phyloP scores from a whole-genome alignment of 2,797 vertebrate species.

The Triplophysa yarkandensis region DNA sequence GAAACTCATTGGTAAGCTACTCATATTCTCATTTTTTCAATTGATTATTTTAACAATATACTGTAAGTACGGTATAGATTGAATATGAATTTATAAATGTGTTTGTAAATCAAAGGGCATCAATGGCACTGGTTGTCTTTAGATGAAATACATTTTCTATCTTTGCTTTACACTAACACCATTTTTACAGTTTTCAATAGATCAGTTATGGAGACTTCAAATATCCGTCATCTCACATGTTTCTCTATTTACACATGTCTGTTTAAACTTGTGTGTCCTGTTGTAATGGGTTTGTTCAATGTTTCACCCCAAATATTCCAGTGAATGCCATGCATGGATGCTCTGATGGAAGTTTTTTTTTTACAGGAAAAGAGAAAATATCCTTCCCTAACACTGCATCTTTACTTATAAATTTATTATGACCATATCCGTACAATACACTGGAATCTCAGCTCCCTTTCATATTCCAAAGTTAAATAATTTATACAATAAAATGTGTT shows the following conservation, averaged over 20 bases:
- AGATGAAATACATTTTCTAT: too few species aligned
- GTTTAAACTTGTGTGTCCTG: neutral
- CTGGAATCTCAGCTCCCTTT: constrained; percentile 70
- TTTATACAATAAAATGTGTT: constrained; percentile 70
- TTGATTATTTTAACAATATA: too few species aligned
- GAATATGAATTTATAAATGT: too few species aligned
- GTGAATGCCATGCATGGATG: constrained; percentile 19
- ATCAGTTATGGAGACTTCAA: too few species aligned
- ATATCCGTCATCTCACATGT: too few species aligned
- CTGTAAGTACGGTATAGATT: too few species aligned
- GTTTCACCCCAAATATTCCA: constrained; percentile 15
- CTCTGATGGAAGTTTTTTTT: constrained; percentile 48
- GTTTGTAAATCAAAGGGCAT: too few species aligned
- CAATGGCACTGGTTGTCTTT: too few species aligned
- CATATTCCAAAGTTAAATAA: constrained; percentile 68
- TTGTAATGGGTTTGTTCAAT: constrained; percentile 15
- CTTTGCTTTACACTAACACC: too few species aligned
- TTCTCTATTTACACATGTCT: neutral
- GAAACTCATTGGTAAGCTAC: too few species aligned
- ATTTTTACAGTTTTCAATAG: too few species aligned
- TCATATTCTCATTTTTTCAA: too few species aligned
- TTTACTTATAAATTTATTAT: constrained; percentile 73
- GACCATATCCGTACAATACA: constrained; percentile 66
- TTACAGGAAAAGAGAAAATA: constrained; percentile 55
- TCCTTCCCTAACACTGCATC: constrained; percentile 59